Conservation (phyloP, 64 coral and sea anemone genomes). For the Montipora capricornis region DNA sequence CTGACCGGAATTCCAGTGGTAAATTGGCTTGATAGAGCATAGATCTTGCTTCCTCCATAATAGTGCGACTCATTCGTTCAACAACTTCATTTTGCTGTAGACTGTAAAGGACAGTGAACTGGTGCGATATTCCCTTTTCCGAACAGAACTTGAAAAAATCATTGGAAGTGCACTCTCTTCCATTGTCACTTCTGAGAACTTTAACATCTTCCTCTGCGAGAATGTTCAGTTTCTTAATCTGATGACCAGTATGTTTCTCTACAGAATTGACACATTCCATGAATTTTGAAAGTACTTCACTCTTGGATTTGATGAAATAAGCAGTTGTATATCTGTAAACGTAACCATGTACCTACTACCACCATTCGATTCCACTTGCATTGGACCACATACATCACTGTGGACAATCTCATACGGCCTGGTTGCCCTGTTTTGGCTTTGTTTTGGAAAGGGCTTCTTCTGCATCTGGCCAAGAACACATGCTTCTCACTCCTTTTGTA, state of each 20-base stretch:
- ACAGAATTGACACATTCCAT: conserved; percentile 17
- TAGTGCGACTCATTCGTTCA: conserved; percentile 80
- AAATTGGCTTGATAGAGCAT: conserved; percentile 85
- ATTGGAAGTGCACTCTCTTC: neutral
- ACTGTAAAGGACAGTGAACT: conserved; percentile 87
- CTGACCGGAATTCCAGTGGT: conserved; percentile 62
- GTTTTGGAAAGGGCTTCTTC: conserved; percentile 72
- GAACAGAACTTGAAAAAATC: conserved; percentile 42
- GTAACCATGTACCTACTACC: no score
- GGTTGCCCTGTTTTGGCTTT: conserved; percentile 76
- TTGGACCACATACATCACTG: conserved; percentile 46
- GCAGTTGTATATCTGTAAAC: conserved; percentile 55
- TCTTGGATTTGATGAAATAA: neutral
- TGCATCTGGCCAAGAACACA: conserved; percentile 82
- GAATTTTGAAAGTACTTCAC: conserved; percentile 25
- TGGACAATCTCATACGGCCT: conserved; percentile 82
- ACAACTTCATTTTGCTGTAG: conserved; percentile 91
- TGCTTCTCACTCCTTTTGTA: conserved; percentile 62
- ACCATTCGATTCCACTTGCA: no score
- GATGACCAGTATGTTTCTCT: conserved; percentile 61
- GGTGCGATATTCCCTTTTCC: conserved; percentile 74
- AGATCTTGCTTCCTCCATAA: conserved; percentile 84
- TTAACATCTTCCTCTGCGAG: conserved; percentile 28
- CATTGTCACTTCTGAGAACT: conserved; percentile 31
- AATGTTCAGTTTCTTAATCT: conserved; percentile 44